A percentile compares a stretch with the other conserved stretches of the same genome.
These are phyloP conservation scores for Epinephelus fuscoguttatus DNA, from an alignment of 2,113 vertebrate species.

Conservation along the genomic window DNA sequence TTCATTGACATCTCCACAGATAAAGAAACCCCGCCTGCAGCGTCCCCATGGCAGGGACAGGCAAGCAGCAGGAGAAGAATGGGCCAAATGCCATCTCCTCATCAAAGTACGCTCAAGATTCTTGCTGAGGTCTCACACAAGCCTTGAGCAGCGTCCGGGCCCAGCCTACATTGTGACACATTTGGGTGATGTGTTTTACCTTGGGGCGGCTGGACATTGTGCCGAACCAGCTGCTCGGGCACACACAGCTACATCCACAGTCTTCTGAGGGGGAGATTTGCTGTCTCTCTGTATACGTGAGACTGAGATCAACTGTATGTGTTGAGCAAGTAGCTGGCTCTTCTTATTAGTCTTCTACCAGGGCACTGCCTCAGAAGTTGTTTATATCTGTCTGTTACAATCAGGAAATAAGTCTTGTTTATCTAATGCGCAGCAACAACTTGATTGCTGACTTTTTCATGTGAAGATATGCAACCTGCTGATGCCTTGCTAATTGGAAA, in stretches of 20 bases:
- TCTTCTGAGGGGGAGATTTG: constrained; percentile 34
- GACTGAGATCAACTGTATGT: constrained; percentile 31
- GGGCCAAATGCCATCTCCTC: constrained; percentile 61
- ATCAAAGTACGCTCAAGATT: constrained; percentile 70
- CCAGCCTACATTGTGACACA: constrained; percentile 68
- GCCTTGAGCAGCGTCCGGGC: constrained; percentile 51
- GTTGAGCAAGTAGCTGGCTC: constrained; percentile 51
- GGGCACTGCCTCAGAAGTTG: constrained; percentile 41
- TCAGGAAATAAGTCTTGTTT: constrained; percentile 51
- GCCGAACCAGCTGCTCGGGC: constrained; percentile 42
- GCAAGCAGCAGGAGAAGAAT: constrained; percentile 33
- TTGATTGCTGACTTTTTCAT: constrained; percentile 43
- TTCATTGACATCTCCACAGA: constrained; percentile 47
- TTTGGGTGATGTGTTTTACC: constrained; percentile 75
- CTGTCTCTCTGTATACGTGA: constrained; percentile 45
- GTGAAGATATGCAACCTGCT: constrained; percentile 28
- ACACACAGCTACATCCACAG: constrained; percentile 41
- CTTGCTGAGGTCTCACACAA: constrained; percentile 62
- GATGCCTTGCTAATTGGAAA: constrained; percentile 33
- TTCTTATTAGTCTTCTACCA: constrained; percentile 38
- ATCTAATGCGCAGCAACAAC: constrained; percentile 39
- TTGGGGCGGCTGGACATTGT: constrained; percentile 61
- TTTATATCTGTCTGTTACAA: constrained; percentile 38
- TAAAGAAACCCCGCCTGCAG: constrained; percentile 27
- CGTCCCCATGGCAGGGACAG: constrained; percentile 35